Base-by-base conservation (phyloP, 1,140 invertebrate genomes). In the Drosophila nebulosa region DNA sequence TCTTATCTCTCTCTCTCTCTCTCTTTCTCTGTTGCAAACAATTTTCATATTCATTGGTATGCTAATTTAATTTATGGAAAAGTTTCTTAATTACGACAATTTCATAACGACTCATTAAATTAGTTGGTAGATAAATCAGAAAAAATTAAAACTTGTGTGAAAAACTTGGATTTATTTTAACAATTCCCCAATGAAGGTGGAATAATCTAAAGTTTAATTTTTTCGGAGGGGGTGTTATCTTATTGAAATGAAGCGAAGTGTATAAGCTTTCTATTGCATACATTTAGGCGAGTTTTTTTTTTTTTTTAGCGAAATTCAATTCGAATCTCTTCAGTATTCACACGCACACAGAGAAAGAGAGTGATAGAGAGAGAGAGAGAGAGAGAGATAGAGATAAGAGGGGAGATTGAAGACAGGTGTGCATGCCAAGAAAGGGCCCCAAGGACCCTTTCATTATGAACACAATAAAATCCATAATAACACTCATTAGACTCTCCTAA, bases 401-500 rank as follows among this genome's bases (percentile, higher is more conserved):
- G n/a, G n/a, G n/a, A n/a, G n/a, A n/a, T n/a, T n/a, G n/a, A n/a
- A 46, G 16, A 46, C 39, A 46, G 32, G 32, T 58, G 16, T 46
- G 16, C 39, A 46, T 46, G 39, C n/a, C 6, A 16, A 46, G 12
- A 21, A 6, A 46, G 39, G 39, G 3, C 39, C 39, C 39, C 39
- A 46, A 46, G 39, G 39, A 46, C 39, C 39, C 16, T 46, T 46
- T 16, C 39, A 46, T 46, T 46, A 46, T 46, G 39, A 46, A 46
- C 39, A 46, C 39, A 46, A 46, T 46, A 46, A 46, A 46, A 26
- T n/a, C 70, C 60, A 81, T 81, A 83, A 83, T 83, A 74, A 75
- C 58, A 63, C 53, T 85, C 71, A 79, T 83, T 85, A 84, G 71
- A 66, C 18, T 55, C 35, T 53, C 39, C 39, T 46, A 46, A 46